Evolutionary conservation across 2,113 vertebrate genomes (phyloP), one percentile per base, ranked within the genome.

Genomic region (Oryzias celebensis): DNA sequence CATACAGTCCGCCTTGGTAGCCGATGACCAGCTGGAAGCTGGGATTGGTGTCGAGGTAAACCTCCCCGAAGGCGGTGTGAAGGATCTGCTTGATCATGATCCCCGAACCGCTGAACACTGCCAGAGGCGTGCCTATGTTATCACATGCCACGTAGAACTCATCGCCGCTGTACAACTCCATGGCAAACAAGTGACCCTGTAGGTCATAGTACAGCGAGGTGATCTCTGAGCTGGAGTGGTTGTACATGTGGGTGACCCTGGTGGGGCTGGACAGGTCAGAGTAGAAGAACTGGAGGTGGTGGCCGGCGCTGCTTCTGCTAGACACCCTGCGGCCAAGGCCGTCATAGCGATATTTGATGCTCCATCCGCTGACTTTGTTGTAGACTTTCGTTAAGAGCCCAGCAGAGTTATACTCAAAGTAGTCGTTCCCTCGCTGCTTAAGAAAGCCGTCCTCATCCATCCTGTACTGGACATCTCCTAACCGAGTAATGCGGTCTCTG

Each of bases 91-190:
- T 98, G 82, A 99, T 97, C 97, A 98, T 97, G 73, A 96, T 77
- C 43, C 98, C 98, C 0, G 96, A 93, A 12, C 96, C 96, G 0
- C 96, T 98, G 87, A 99, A 99, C 75, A 99, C 95, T 14, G 97
- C 97, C 73, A 99, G 85, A 2, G 98, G 98, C 0, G 97, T 99
- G 28, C 98, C 98, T 0, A 96, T 96, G 81, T 98, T 98, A 80
- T 99, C 98, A 0, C 97, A 98, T 3, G 96, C 97, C 46, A 99
- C 96, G 16, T 98, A 98, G 75, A 98, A 99, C 77, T 99, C 97
- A 3, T 98, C 96, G 0, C 97, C 96, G 0, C 96, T 95, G 91
- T 96, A 98, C 16, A 98, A 85, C 84, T 98, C 97, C 97, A 98
- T 98, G 4, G 96, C 97, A 15, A 98, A 99, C 60, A 98, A 93